These are phyloP conservation scores for Neosilurus mollespiculum DNA, from an alignment of 2,797 vertebrate species.

Conservation along the genomic window DNA sequence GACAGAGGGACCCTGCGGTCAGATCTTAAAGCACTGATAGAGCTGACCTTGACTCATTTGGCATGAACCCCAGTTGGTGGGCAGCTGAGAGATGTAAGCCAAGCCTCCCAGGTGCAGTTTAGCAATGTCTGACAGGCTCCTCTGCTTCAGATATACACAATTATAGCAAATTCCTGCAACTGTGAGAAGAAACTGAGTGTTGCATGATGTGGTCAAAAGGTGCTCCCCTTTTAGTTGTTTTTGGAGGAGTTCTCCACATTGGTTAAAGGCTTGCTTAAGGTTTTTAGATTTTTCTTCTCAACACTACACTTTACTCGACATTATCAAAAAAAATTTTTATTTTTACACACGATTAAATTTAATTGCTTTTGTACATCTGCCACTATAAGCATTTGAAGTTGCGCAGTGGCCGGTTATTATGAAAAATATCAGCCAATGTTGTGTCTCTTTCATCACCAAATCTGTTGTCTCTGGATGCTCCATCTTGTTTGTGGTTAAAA, in stretches of 20 bases:
- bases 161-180: constrained; percentile 40
- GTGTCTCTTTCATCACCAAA: constrained; percentile 23
- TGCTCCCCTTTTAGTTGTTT: not conserved
- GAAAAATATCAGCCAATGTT: constrained; percentile 38
- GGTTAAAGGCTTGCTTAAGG: constrained; percentile 5
- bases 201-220: constrained; percentile 9
- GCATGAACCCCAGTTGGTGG: constrained; percentile 58
- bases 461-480: constrained; percentile 50
- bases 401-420: constrained; percentile 44
- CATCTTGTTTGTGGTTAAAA: constrained; percentile 56
- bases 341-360: constrained; percentile 39
- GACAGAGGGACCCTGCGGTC: constrained; percentile 45
- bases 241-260: not conserved
- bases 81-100: constrained; percentile 55
- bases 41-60: constrained; percentile 57
- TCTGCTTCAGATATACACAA: constrained; percentile 33
- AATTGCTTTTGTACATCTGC: constrained; percentile 21
- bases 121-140: constrained; percentile 38
- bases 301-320: constrained; percentile 27
- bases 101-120: constrained; percentile 54
- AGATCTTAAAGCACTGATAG: constrained; percentile 50
- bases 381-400: constrained; percentile 31
- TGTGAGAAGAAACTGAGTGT: constrained; percentile 26
- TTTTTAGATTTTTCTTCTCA: not conserved
- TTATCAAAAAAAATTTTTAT: constrained; percentile 24